Evolutionary conservation across 2,797 vertebrate species (phyloP), one percentile per base, ranked within the genome.

Genomic region (Tauraco hartlaubi): DNA sequence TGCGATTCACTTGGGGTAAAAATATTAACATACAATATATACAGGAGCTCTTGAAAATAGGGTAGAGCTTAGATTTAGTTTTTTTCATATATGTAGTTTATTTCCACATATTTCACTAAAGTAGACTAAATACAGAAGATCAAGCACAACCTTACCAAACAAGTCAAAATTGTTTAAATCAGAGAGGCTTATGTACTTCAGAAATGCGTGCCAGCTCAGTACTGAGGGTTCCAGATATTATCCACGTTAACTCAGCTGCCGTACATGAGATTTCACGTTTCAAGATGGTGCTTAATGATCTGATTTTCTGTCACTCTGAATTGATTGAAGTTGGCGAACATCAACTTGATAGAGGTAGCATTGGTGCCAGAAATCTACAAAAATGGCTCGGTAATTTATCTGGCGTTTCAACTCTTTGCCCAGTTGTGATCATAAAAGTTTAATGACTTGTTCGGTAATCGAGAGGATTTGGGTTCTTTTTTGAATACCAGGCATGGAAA

Each of bases 41-140:
- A 37, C 31, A 67, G 37, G 29, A 61, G 28, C 12, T 23, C 23
- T 35, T 81, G 26, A 67, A 85, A 64, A 61, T 22, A 31, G 22
- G 33, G 26, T 46, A 44, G 41, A 68, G 9, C 44, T 69, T 72
- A 43, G 31, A 52, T 91, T 76, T 79, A 37, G 26, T 79, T 89
- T 9, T 59, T 85, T 51, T 26, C 0, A 0, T 58, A 20, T 19
- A 6, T 35, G 5, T 39, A 46, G 12, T 19, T 80, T 31, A 26
- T 87, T 73, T 88, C 25, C 31, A 68, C 5, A 3, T 78, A 23
- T 23, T 84, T 95, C 9, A 39, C 11, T 68, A 5, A 44, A 67
- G 35, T 29, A 31, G 49, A 31, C 16, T 46, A 87, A 78, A 54
- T 64, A 15, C 2, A n/a, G 33, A 91, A 66, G 25, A 26, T 67